Base-by-base conservation (phyloP, 2,797 vertebrate genomes). In the Nasua narica region DNA sequence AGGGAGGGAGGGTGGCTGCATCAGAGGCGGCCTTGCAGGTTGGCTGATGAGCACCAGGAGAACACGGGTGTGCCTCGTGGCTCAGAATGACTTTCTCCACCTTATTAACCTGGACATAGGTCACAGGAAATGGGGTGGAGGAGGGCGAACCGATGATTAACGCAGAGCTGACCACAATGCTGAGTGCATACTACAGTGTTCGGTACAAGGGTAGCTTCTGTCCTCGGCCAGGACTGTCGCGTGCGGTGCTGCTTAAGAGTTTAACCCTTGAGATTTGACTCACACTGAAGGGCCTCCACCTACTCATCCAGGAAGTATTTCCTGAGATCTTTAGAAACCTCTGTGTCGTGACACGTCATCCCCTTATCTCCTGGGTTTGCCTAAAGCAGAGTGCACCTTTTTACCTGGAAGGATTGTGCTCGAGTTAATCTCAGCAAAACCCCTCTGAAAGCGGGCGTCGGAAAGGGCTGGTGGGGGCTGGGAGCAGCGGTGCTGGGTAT, bases 231-330 rank as follows among this genome's bases (percentile, higher is more conserved):
- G 94, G 62, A 54, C 37, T 32, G 9, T 43, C 60, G 5, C 3
- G 2, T 83, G 85, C 12, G 27, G 18, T 65, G 35, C n/a, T 77
- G 50, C 58, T 54, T 52, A 81, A 69, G 79, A 84, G 83, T 72
- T 70, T 62, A 84, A 81, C 90, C 89, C 83, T 77, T 60, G 90
- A 83, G 48, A 78, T 82, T 18, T 83, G 91, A 97, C 27, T 91
- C 90, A 90, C 10, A 13, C 74, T 11, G 18, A 87, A 87, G 54
- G 83, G 67, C 67, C 86, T 62, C 90, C 88, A 52, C n/a, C n/a
- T 76, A 32, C 91, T 95, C 90, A 94, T 78, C 69, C 40, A 48
- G 29, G 72, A 96, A 76, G 50, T 86, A 72, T 89, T 97, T 97
- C 72, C 35, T 67, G 79, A 96, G 60, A 46, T 82, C 82, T 85